Conservation (phyloP, 2,113 vertebrate genomes). For the Tinamus guttatus region DNA sequence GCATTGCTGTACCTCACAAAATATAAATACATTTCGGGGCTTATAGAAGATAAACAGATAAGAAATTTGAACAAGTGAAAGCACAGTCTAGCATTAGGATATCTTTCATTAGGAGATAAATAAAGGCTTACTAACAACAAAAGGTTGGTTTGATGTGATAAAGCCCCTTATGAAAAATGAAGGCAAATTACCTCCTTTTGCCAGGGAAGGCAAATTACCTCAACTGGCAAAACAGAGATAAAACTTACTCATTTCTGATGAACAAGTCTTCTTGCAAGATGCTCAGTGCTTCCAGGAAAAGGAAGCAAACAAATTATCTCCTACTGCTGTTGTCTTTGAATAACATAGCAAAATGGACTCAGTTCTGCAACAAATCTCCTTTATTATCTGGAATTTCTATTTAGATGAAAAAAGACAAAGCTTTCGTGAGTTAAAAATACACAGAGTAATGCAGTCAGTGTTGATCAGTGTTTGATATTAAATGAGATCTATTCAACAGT, state of each 20-base stretch:
- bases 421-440: constrained; percentile 34
- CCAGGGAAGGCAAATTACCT: background rate
- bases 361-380: background rate
- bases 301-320: background rate
- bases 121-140: background rate
- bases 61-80: background rate
- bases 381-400: background rate
- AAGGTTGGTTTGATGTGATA: background rate
- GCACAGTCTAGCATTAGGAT: background rate
- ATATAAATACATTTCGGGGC: background rate
- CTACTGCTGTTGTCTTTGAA: background rate
- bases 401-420: constrained; percentile 51
- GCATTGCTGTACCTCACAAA: background rate
- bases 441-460: background rate
- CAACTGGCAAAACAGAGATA: background rate
- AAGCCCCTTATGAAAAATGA: background rate
- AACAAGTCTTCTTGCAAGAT: background rate
- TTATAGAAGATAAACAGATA: background rate
- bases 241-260: background rate
- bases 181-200: no score
- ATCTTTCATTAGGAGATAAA: background rate
- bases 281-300: background rate
- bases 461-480: no score
- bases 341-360: background rate
- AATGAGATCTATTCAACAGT: constrained; percentile 62